phyloP scores from a whole-genome alignment of 2,797 vertebrate species.

The Capromys pilorides region DNA sequence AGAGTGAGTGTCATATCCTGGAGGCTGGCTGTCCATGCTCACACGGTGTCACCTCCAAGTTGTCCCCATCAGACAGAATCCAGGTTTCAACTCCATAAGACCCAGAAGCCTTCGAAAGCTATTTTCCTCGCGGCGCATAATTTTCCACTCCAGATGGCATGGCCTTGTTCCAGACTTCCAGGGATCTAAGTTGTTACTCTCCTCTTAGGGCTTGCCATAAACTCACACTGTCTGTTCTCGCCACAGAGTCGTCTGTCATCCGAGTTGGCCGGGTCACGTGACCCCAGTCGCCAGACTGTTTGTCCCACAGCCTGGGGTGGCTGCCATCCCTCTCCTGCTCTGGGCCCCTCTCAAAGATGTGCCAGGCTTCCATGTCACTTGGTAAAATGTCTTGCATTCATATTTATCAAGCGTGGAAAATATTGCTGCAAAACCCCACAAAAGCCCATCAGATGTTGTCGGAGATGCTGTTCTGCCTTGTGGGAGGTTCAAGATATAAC shows the following conservation, averaged over 20 bases:
- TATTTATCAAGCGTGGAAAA: background rate
- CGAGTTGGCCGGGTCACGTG: background rate
- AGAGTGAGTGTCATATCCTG: background rate
- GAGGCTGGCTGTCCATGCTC: background rate
- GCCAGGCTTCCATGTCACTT: background rate
- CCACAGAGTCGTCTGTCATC: background rate
- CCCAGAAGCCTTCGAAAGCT: constrained; percentile 21
- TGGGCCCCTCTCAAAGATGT: background rate
- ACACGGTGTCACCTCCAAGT: background rate
- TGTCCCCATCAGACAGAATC: background rate
- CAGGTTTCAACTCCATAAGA: background rate
- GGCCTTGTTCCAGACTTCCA: constrained; percentile 64
- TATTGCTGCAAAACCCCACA: background rate
- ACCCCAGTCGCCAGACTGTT: background rate
- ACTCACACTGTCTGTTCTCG: background rate
- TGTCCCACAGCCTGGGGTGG: background rate
- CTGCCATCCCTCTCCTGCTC: background rate
- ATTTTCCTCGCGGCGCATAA: constrained; percentile 28
- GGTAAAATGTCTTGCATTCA: background rate
- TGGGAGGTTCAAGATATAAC: background rate
- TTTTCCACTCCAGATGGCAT: constrained; percentile 66
- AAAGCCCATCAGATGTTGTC: background rate
- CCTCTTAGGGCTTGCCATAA: background rate
- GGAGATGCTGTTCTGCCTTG: background rate
- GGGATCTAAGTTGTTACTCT: constrained; percentile 29